phyloP scores from a whole-genome alignment of 2,113 vertebrate genomes.

The Poecile atricapillus region DNA sequence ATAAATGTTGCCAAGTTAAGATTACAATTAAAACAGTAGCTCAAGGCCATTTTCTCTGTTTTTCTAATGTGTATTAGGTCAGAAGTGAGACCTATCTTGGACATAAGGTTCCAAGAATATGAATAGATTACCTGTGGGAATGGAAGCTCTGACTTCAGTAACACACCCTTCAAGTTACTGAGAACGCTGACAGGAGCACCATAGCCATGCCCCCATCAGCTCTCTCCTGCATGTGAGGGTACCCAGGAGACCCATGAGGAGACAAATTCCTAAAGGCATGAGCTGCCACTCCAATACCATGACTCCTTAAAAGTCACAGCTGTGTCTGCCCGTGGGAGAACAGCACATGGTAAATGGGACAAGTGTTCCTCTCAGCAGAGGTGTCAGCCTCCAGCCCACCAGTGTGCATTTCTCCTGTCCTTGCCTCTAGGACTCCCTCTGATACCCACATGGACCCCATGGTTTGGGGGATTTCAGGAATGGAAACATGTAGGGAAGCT shows the following conservation, averaged over 20 bases:
- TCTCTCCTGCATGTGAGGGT: background rate
- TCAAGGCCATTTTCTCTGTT: background rate
- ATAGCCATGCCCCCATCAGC: background rate
- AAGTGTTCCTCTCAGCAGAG: background rate
- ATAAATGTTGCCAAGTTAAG: background rate
- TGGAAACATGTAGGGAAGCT: background rate
- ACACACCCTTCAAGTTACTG: background rate
- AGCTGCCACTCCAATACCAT: background rate
- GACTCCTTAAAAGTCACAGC: background rate
- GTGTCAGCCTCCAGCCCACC: background rate
- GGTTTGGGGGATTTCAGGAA: background rate
- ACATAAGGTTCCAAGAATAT: background rate
- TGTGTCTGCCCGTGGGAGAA: background rate
- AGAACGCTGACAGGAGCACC: background rate
- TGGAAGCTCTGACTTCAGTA: background rate
- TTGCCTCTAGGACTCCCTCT: background rate
- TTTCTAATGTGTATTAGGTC: background rate
- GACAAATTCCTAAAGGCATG: background rate
- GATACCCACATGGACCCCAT: accelerated
- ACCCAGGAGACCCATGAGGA: background rate
- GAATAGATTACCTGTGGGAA: background rate
- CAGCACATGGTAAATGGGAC: accelerated
- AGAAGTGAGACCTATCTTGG: background rate
- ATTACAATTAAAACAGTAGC: background rate
- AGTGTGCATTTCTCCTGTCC: background rate